Conservation (phyloP, 2,888 invertebrate genomes). For the Phania funesta region DNA sequence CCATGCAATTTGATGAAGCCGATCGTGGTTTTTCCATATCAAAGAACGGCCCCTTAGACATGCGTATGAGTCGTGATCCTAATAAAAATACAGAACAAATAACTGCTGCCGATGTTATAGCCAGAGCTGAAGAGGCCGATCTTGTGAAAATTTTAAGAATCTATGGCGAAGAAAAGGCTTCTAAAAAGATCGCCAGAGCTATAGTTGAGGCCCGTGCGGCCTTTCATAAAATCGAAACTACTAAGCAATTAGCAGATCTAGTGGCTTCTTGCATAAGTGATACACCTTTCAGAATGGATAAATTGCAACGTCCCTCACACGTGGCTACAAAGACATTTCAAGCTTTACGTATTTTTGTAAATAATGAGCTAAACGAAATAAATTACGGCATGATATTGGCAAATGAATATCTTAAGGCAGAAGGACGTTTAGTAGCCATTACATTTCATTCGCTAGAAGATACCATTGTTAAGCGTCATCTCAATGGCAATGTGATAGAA, state of each 20-base stretch:
- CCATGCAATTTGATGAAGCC: conserved; percentile 94
- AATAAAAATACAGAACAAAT: conserved; percentile 85
- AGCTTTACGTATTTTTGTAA: conserved; percentile 96
- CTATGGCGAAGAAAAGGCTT: conserved; percentile 95
- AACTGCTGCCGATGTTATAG: conserved; percentile 93
- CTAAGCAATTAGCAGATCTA: conserved; percentile 89
- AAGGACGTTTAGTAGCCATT: conserved; percentile 90
- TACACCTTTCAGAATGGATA: conserved; percentile 83
- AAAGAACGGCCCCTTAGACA: conserved; percentile 93
- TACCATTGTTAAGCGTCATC: conserved; percentile 93
- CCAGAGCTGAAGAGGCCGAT: conserved; percentile 88
- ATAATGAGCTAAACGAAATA: conserved; percentile 97
- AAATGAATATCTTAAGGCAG: conserved; percentile 87
- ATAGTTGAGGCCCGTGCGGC: conserved; percentile 91
- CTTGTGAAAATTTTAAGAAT: conserved; percentile 91
- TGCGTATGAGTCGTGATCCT: conserved; percentile 95
- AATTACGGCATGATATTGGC: conserved; percentile 92
- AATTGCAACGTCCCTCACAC: conserved; percentile 88
- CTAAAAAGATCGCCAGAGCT: conserved; percentile 92
- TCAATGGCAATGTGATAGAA: conserved; percentile 88
- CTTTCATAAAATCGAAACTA: conserved; percentile 89
- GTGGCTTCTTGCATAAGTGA: conserved; percentile 84
- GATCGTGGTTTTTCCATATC: conserved; percentile 92
- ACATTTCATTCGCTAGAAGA: conserved; percentile 97
- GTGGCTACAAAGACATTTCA: conserved; percentile 95